A percentile compares a stretch with the other conserved stretches of the same genome.
phyloP scores from a whole-genome alignment of 2,113 vertebrate genomes.

The Micromys minutus region DNA sequence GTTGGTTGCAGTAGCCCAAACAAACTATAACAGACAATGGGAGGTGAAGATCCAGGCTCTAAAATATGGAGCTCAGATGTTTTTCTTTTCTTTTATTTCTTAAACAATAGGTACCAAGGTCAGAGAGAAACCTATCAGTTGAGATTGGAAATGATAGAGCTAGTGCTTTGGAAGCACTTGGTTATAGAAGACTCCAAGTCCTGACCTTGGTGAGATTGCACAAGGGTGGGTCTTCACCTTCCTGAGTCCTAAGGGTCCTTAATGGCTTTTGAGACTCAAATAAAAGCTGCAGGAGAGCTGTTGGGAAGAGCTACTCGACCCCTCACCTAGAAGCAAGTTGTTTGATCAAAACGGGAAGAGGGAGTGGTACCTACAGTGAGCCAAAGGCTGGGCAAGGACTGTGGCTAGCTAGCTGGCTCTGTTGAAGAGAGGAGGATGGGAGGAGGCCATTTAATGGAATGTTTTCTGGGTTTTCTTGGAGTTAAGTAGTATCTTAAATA shows the following conservation, averaged over 20 bases:
- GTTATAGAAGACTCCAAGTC: background rate
- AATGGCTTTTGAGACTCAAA: slow-evolving; percentile 30
- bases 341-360: slow-evolving; percentile 11
- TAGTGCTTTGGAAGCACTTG: slow-evolving; percentile 9
- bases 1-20: background rate
- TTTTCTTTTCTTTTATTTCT: background rate
- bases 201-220: background rate
- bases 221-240: background rate
- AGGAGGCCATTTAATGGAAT: background rate
- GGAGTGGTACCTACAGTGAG: background rate
- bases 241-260: background rate
- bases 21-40: background rate
- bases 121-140: background rate
- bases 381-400: background rate
- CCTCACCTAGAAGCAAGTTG: slow-evolving; percentile 15
- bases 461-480: background rate
- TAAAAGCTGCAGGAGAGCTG: background rate
- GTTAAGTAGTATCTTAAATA: slow-evolving; percentile 58
- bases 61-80: background rate
- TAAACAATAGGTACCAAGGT: background rate
- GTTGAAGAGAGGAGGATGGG: background rate
- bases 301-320: slow-evolving; percentile 56
- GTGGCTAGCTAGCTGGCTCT: background rate
- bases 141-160: background rate
- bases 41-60: background rate